These are phyloP conservation scores for Chromoteleia sp. DNA, from an alignment of 2,888 invertebrate genomes.

Conservation along the genomic window DNA sequence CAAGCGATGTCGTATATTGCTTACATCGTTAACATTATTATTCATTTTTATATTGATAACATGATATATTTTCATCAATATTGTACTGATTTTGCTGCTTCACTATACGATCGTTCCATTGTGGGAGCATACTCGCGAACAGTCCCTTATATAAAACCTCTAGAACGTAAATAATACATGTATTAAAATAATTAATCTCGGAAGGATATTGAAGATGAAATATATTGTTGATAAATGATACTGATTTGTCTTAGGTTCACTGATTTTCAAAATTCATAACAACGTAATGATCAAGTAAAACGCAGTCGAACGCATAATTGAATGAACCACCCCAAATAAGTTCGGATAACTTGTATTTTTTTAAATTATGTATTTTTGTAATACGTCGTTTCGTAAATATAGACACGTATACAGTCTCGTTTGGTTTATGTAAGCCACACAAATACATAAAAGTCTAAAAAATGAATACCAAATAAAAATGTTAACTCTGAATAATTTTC, in stretches of 20 bases:
- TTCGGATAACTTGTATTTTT: background rate
- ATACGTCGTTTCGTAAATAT: no score
- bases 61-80: conserved; percentile 8
- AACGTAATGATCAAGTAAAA: conserved; percentile 2
- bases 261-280: conserved; percentile 6
- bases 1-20: background rate
- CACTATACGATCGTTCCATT: background rate
- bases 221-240: conserved; percentile 2
- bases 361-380: conserved; percentile 12
- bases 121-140: background rate
- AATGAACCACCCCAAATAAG: background rate
- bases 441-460: conserved; percentile 22
- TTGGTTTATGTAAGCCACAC: conserved; percentile 4
- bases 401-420: background rate
- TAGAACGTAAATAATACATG: conserved; percentile 2
- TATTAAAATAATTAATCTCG: conserved; percentile 15
- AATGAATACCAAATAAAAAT: conserved; percentile 29
- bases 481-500: conserved; percentile 21
- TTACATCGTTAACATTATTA: conserved; percentile 17
- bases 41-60: conserved; percentile 20
- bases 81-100: conserved; percentile 18
- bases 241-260: conserved; percentile 7
- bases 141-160: background rate
- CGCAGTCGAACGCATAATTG: background rate
- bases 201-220: background rate